Conservation (phyloP, 1,140 invertebrate species). For the Drosophila nasuta region DNA sequence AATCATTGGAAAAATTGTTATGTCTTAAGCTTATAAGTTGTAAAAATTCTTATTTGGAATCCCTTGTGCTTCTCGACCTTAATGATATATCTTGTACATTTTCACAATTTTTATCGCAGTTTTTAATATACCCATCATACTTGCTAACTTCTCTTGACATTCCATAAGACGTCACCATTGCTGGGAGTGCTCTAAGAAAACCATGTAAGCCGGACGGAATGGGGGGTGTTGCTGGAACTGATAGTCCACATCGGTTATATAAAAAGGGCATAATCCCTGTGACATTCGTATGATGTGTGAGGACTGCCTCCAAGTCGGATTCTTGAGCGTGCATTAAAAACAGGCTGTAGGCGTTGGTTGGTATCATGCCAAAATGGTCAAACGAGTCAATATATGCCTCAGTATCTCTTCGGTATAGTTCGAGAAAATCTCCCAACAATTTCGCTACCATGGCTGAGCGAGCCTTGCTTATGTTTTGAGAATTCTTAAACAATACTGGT, state of each 20-base stretch:
- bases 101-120: slow-evolving; percentile 59
- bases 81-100: slow-evolving; percentile 55
- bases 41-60: slow-evolving; percentile 46
- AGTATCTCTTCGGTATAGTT: slow-evolving; percentile 94
- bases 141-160: slow-evolving; percentile 67
- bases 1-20: background rate
- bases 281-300: slow-evolving; percentile 80
- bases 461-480: slow-evolving; percentile 88
- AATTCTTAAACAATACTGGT: slow-evolving; percentile 87
- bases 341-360: slow-evolving; percentile 87
- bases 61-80: slow-evolving; percentile 43
- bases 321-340: slow-evolving; percentile 86
- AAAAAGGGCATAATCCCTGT: slow-evolving; percentile 83
- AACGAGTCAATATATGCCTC: slow-evolving; percentile 90
- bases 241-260: slow-evolving; percentile 77
- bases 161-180: slow-evolving; percentile 66
- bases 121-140: slow-evolving; percentile 72
- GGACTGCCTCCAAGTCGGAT: slow-evolving; percentile 74
- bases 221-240: slow-evolving; percentile 75
- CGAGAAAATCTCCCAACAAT: slow-evolving; percentile 96
- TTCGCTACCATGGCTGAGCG: slow-evolving; percentile 94
- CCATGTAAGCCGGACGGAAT: slow-evolving; percentile 82
- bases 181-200: slow-evolving; percentile 79
- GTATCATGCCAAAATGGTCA: slow-evolving; percentile 87
- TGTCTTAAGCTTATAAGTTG: slow-evolving; percentile 24